A percentile compares a stretch with the other conserved stretches of the same genome.
These are phyloP conservation scores for Thalassarche chlororhynchos DNA, from an alignment of 2,113 vertebrate genomes.

Conservation along the genomic window DNA sequence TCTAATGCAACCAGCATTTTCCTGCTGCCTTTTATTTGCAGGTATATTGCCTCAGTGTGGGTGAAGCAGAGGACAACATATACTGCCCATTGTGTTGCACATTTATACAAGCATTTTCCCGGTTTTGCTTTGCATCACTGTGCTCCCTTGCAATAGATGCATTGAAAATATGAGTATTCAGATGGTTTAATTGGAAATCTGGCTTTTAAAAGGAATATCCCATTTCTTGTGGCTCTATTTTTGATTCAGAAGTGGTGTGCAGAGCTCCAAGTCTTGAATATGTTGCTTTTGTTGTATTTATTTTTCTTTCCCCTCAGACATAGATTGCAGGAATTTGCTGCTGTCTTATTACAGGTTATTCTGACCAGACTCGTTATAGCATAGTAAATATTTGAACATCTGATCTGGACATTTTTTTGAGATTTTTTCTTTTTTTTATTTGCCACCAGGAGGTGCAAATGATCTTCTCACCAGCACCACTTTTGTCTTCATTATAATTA, in stretches of 20 bases:
- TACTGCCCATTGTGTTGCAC: not conserved
- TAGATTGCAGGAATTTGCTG: not conserved
- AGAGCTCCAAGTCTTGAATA: not conserved
- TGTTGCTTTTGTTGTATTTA: not conserved
- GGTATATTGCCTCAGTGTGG: not conserved
- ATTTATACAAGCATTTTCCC: not conserved
- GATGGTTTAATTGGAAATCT: not conserved
- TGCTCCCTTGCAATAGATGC: not conserved
- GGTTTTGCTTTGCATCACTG: not conserved
- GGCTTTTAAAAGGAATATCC: not conserved
- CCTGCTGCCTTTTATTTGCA: not conserved
- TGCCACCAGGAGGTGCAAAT: conserved; percentile 23
- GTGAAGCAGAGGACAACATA: not conserved
- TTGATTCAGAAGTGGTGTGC: not conserved
- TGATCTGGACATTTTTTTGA: not conserved
- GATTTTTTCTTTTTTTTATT: not conserved
- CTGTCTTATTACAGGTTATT: not conserved
- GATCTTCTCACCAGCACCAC: not conserved
- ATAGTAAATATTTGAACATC: not conserved
- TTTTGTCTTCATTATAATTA: not conserved
- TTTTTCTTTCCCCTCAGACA: not conserved
- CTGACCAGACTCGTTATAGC: not conserved
- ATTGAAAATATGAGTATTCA: not conserved
- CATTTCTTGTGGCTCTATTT: not conserved
- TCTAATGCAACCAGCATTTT: not conserved